Evolutionary conservation across 2,888 invertebrate species (phyloP).

Genomic region (Anarsia innoxiella): DNA sequence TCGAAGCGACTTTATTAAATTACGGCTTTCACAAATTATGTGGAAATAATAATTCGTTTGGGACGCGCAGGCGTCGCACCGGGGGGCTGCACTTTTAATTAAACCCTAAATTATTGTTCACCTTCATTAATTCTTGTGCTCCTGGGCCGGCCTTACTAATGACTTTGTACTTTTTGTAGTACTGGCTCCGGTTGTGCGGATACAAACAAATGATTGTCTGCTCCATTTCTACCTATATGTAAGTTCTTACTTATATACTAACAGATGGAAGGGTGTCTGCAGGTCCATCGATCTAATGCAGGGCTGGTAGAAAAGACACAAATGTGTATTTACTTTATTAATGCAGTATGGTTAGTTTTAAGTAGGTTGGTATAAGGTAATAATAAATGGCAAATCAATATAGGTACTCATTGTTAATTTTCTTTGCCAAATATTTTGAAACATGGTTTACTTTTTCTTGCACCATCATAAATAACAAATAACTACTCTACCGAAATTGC

Average conservation of each 20-base stretch:
- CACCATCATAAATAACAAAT: constrained; percentile 6
- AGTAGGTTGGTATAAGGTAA: too few relatives aligned
- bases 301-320: too few relatives aligned
- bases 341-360: too few relatives aligned
- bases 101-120: constrained; percentile 75
- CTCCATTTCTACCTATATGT: too few relatives aligned
- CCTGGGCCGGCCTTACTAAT: constrained; percentile 66
- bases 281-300: too few relatives aligned
- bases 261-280: too few relatives aligned
- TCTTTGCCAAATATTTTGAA: too few relatives aligned
- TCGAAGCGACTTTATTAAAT: constrained; percentile 57
- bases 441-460: background rate
- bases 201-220: constrained; percentile 2
- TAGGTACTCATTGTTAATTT: too few relatives aligned
- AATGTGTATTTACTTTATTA: too few relatives aligned
- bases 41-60: constrained; percentile 59
- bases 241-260: too few relatives aligned
- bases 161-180: constrained; percentile 68
- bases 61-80: constrained; percentile 49
- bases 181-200: constrained; percentile 31
- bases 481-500: constrained; percentile 32
- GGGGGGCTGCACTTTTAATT: constrained; percentile 72
- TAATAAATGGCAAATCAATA: too few relatives aligned
- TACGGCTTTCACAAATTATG: constrained; percentile 70
- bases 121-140: constrained; percentile 72